Evolutionary conservation across 2,797 vertebrate species (phyloP), one percentile per base, ranked within the genome.

Genomic region (Lophius americanus): DNA sequence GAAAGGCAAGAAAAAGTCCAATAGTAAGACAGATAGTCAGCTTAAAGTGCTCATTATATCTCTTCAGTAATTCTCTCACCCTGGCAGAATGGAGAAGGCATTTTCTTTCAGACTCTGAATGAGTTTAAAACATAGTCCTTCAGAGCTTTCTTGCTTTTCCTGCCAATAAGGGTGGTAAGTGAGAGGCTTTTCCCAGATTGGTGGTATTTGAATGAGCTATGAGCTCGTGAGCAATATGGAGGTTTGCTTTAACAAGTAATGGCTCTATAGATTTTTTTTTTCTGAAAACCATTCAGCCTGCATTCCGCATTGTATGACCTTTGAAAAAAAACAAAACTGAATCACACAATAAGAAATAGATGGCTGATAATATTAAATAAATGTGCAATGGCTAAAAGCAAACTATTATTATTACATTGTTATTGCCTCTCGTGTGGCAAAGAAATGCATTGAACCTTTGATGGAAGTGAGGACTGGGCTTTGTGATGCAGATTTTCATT

Each of bases 31-130:
- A 58, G 14, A 70, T 23, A 78, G 58, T 60, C 46, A 41, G 72
- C 56, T 65, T 64, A 51, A 49, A 53, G 44, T 44, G 51, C 54
- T 70, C 50, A 66, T 76, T 71, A 70, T 68, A 56, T 60, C 59
- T 78, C 65, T 75, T 82, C 58, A 56, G 69, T 64, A 44, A 69
- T 73, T 80, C 39, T 69, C 13, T 71, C 56, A 47, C 42, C 5
- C 55, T 58, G 66, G 59, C 48, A 9, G 37, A 74, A 64, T 60
- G 42, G 52, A 64, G 43, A n/a, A 60, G 50, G 63, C 56, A 13
- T 59, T 83, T 84, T 59, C 68, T 79, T 73, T 74, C 69, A 35
- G 47, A 44, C 61, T 43, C 51, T 59, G 62, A 61, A 60, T 41
- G 70, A 75, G 46, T 73, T 75, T 57, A 62, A 75, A 67, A 63